Evolutionary conservation across 2,113 vertebrate genomes (phyloP), one percentile per base, ranked within the genome.

Genomic region (Lagopus muta): DNA sequence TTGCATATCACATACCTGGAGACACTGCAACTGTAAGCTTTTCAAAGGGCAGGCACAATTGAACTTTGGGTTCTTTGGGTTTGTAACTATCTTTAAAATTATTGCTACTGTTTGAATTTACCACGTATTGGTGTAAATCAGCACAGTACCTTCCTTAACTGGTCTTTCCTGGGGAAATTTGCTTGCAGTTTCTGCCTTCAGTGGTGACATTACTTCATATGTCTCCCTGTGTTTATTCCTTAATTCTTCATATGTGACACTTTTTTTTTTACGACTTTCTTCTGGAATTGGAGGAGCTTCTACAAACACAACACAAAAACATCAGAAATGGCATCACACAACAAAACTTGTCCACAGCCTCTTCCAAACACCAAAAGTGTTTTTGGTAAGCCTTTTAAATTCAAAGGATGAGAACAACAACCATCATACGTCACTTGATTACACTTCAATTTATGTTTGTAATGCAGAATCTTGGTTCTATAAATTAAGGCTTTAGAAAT

Each of bases 211-310:
- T 50, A 98, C 96, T 21, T 98, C 97, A 2, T 98, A 98, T 10
- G 96, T 90, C 72, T 97, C 97, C 89, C 98, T 97, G 94, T 98
- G 98, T 94, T 97, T 98, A 95, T 94, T 98, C 93, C 98, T 98
- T 92, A 98, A 95, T 94, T 98, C 98, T 70, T 98, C 98, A 14
- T 98, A 98, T 6, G 98, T 98, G 91, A 98, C 32, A 48, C 86
- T 91, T 96, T 97, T 98, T 92, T 92, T 97, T 96, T 98, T 98
- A 91, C 95, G 97, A 89, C 70, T 92, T 97, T 98, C 97, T 96
- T 98, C 98, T 87, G 90, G 72, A 78, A 86, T 3, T 92, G 94
- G 90, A 82, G 92, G 86, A 95, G 97, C 94, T 87, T 97, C 98
- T 98, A 92, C 80, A 97, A 96, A 93, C 78, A 95, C 94, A 94